These are phyloP conservation scores for Atta cephalotes DNA, from an alignment of 1,140 invertebrate genomes.

Conservation along the genomic window DNA sequence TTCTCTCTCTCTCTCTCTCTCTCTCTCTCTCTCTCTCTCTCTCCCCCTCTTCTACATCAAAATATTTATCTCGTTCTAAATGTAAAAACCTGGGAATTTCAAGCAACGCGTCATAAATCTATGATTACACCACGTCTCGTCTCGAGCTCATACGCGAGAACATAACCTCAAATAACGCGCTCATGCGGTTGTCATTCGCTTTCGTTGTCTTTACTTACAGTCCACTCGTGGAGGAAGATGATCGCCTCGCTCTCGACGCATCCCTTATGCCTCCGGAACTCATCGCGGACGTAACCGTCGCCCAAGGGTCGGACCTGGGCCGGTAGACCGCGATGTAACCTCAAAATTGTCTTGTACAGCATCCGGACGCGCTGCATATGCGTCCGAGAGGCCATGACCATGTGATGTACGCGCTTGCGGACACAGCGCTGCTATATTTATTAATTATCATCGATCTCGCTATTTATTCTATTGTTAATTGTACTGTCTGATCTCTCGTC, in stretches of 20 bases:
- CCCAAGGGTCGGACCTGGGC: slow-evolving; percentile 91
- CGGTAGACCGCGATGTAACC: slow-evolving; percentile 94
- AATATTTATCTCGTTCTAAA: too few species aligned
- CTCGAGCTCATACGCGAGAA: not conserved
- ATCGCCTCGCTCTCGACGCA: slow-evolving; percentile 90
- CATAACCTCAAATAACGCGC: slow-evolving; percentile 36
- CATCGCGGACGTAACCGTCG: slow-evolving; percentile 94
- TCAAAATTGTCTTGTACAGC: slow-evolving; percentile 96
- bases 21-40: too few species aligned
- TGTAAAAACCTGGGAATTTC: too few species aligned
- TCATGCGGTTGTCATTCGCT: not conserved
- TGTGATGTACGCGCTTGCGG: not conserved
- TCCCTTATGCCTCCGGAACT: slow-evolving; percentile 95
- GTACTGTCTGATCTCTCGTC: not conserved
- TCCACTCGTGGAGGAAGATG: slow-evolving; percentile 96
- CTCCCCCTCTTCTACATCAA: too few species aligned
- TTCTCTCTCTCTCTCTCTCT: too few species aligned
- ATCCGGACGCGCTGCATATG: slow-evolving; percentile 90
- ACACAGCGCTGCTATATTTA: not conserved
- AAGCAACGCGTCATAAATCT: not conserved
- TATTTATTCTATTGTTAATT: slow-evolving; percentile 8
- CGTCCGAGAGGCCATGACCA: slow-evolving; percentile 59
- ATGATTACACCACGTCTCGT: too few species aligned
- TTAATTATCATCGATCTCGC: slow-evolving; percentile 2
- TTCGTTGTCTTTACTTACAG: slow-evolving; percentile 87